Evolutionary conservation across 2,797 vertebrate genomes (phyloP), one percentile per base, ranked within the genome.

Genomic region (Pipistrellus pipistrellus): DNA sequence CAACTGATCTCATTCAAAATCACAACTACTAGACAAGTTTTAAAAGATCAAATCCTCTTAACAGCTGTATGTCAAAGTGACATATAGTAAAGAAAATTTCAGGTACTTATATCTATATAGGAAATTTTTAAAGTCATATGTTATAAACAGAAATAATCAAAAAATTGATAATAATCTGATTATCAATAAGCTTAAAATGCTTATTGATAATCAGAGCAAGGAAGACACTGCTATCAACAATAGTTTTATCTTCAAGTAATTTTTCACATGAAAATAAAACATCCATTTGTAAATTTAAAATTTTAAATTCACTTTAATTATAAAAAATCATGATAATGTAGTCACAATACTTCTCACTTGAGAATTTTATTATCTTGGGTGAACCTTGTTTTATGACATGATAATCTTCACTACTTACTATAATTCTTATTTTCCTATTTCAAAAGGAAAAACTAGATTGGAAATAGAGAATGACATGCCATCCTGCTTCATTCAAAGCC

Each of bases 1-100:
- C 13, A 88, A 93, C 44, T 73, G 32, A 92, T 93, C 44, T 51
- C 51, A 73, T 91, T 96, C 66, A 92, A 92, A 93, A 91, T 87
- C 32, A 86, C 21, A 91, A 75, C 11, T 73, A 90, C n/a, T 64
- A 91, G 41, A 85, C 6, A 55, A 27, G 23, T 76, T 53, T 76
- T 76, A 76, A 51, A 76, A 32, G 78, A 53, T 46, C 17, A 84
- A 53, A 88, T 32, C 12, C 46, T 44, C 51, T 85, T 64, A 77
- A 30, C 3, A 53, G 44, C 59, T 72, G 3, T 51, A 62, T 55
- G 20, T 91, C 80, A 91, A 85, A 95, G 48, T 73, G 21, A 94
- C 25, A 46, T 44, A 64, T 6, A 71, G 2, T 88, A 90, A 88
- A 90, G 23, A 85, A 85, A 62, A 66, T 59, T 88, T 71, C 82